Evolutionary conservation across 2,113 vertebrate species (phyloP).

Genomic region (Hydrolagus affinis): DNA sequence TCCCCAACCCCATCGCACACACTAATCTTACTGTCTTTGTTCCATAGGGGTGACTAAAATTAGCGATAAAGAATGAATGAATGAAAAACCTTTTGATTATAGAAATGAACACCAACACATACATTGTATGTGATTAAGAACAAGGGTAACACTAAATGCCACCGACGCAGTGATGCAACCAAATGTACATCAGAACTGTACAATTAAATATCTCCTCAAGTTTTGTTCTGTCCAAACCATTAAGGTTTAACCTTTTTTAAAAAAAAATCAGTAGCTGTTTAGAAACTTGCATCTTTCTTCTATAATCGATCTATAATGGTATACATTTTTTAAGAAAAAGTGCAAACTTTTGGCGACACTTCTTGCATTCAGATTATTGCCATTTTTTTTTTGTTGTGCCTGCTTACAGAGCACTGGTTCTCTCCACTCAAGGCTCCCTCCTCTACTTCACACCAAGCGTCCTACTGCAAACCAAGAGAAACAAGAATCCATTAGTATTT

Average conservation of each 20-base stretch:
- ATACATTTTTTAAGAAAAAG: conserved; percentile 31
- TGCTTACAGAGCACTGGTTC: conserved; percentile 24
- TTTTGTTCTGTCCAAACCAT: conserved; percentile 32
- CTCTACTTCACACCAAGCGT: conserved; percentile 19
- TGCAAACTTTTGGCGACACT: conserved; percentile 30
- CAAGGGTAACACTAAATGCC: conserved; percentile 29
- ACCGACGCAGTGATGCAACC: conserved; percentile 29
- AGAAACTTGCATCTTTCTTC: conserved; percentile 32
- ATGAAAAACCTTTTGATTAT: conserved; percentile 26
- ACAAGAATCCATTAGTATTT: background rate
- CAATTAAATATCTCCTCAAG: conserved; percentile 32
- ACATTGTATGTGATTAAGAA: conserved; percentile 32
- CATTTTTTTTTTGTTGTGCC: background rate
- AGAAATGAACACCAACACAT: conserved; percentile 20
- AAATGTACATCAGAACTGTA: conserved; percentile 31
- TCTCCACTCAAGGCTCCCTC: conserved; percentile 5
- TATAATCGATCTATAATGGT: conserved; percentile 32
- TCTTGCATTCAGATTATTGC: conserved; percentile 29
- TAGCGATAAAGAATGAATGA: conserved; percentile 23
- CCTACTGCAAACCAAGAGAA: conserved; percentile 24
- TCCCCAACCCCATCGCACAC: too few species aligned
- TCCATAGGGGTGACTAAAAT: conserved; percentile 25
- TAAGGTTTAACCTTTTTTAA: conserved; percentile 23
- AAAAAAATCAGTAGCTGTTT: conserved; percentile 33
- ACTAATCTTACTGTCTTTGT: conserved; percentile 15